Base-by-base conservation (phyloP, 1,140 invertebrate species). In the Magallana ariakensis region DNA sequence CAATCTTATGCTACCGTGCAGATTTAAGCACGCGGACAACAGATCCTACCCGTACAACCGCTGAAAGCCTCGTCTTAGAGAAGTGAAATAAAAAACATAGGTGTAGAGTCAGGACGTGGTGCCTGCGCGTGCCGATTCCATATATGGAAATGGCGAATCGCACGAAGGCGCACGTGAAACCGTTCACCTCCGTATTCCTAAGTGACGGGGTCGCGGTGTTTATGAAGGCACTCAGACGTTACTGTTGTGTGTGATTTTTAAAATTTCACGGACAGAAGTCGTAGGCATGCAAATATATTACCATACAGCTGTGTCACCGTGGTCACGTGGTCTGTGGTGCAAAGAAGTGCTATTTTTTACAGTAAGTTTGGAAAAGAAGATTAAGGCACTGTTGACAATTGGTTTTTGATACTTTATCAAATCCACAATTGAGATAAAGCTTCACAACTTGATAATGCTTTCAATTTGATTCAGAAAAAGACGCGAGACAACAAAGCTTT, bases 271-370 rank as follows among this genome's bases (percentile, higher is more conserved):
- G 22, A 70, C 66, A 70, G 22, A 26, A 70, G 66, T 70, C 66
- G 66, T 46, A 70, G 66, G 66, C 66, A 70, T 70, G 66, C 66
- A 26, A 26, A 70, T 26, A 11, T 26, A 70, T 70, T 70, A 70
- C 33, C 66, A 70, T 70, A 70, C 66, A 70, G 66, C 66, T 70
- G 66, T 70, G 22, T 33, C 66, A 13, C 19, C 13, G 1, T 26
- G 9, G 22, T 70, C 66, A 70, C 66, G 66, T 70, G 66, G 26
- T 70, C 33, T 11, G 62, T 66, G 16, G 62, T 66, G 62, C 62
- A 66, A 66, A 66, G 62, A 66, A n/a, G 66, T 70, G 66, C 66
- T 70, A 13, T 70, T 70, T 70, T 70, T 70, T 11, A 70, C 19
- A 26, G 66, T 70, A 70, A 70, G 66, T 70, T 70, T 60, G 10